Conservation (phyloP, 1,140 invertebrate species). For the Polyergus mexicanus region DNA sequence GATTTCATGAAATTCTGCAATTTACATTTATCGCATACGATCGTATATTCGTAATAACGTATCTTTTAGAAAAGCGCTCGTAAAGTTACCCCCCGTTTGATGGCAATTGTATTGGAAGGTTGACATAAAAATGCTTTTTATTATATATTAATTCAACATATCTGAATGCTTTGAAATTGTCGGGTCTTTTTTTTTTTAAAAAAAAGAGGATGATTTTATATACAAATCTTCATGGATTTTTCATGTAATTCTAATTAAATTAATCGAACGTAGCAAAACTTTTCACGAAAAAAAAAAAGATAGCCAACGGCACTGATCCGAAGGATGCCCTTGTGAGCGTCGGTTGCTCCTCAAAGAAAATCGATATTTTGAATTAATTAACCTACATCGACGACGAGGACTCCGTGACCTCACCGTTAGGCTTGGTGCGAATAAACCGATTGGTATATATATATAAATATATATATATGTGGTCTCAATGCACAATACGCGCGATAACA, state of each 20-base stretch:
- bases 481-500: neutral
- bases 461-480: neutral
- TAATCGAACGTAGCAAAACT: neutral
- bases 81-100: slow-evolving; percentile 17
- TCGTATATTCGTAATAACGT: neutral
- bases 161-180: neutral
- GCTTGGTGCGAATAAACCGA: slow-evolving; percentile 13
- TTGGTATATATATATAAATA: neutral
- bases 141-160: neutral
- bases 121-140: slow-evolving; percentile 16
- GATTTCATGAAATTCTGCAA: neutral
- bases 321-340: slow-evolving; percentile 53
- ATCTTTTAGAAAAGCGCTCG: neutral
- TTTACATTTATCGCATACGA: slow-evolving; percentile 26
- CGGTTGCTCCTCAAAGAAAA: slow-evolving; percentile 52
- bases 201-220: neutral
- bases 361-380: slow-evolving; percentile 70
- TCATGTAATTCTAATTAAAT: neutral
- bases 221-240: neutral
- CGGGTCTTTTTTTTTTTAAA: neutral
- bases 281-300: slow-evolving; percentile 13
- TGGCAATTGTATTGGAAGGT: neutral
- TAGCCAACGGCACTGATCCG: neutral
- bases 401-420: slow-evolving; percentile 47
- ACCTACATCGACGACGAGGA: slow-evolving; percentile 64